A percentile compares a stretch with the other conserved stretches of the same genome.
Evolutionary conservation across 2,113 vertebrate genomes (phyloP).

Genomic region (Narcine bancroftii): DNA sequence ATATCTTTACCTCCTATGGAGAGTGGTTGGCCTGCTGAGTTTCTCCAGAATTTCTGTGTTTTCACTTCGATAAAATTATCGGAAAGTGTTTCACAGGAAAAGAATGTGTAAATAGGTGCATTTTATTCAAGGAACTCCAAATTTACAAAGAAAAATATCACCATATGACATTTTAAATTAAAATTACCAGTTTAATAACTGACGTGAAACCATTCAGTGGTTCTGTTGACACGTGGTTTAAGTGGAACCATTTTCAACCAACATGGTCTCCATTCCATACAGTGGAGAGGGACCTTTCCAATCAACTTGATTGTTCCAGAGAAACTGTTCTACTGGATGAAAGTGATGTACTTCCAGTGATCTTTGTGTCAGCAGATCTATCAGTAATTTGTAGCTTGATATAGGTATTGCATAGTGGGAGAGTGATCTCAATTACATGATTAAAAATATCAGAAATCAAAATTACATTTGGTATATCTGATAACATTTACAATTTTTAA

Average conservation of each 20-base stretch:
- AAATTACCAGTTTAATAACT: background rate
- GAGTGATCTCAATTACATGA: background rate
- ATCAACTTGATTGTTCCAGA: background rate
- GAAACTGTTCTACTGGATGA: background rate
- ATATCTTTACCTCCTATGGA: no score
- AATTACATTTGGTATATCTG: background rate
- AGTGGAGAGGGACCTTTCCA: background rate
- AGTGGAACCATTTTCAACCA: background rate
- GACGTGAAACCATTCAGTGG: background rate
- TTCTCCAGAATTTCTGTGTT: no score
- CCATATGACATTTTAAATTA: background rate
- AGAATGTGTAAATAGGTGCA: background rate
- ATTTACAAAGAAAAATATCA: background rate
- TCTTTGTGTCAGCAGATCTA: background rate
- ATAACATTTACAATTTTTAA: background rate
- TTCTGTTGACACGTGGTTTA: no score
- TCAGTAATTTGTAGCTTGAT: background rate
- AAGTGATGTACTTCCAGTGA: background rate
- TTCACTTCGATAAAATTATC: no score
- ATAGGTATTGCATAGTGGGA: background rate
- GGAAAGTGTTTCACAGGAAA: background rate
- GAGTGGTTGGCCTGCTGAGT: no score
- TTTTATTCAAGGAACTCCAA: background rate
- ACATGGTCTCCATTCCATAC: background rate
- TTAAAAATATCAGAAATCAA: background rate